phyloP scores from a whole-genome alignment of 2,888 invertebrate genomes.

The Tipula helvola region DNA sequence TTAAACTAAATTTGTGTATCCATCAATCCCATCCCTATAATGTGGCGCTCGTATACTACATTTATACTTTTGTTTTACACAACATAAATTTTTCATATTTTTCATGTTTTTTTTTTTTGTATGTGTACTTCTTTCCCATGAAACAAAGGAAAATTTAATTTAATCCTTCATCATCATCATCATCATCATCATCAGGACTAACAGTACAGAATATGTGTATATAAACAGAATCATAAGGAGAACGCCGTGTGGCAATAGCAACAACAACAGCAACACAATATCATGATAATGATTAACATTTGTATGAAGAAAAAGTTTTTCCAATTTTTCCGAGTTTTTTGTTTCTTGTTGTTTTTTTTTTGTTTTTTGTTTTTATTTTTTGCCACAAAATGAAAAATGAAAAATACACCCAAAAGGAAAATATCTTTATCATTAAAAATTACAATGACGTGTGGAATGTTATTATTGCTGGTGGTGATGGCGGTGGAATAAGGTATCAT shows the following conservation, averaged over 20 bases:
- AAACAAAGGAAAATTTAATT: background rate
- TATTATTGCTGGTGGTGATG: background rate
- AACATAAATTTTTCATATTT: background rate
- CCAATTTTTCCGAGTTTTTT: background rate
- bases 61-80: background rate
- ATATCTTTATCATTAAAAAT: conserved; percentile 4
- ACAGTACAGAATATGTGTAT: background rate
- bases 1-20: background rate
- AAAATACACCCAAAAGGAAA: background rate
- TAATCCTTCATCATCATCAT: background rate
- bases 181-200: background rate
- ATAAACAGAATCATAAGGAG: background rate
- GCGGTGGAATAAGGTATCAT: background rate
- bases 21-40: background rate
- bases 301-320: background rate
- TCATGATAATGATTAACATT: background rate
- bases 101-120: background rate
- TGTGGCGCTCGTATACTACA: background rate
- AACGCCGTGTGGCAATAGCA: background rate
- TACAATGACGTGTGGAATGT: background rate
- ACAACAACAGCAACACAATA: background rate
- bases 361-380: background rate
- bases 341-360: background rate
- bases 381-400: background rate
- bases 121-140: background rate